Conservation (phyloP, 2,888 invertebrate genomes). For the Anoplius nigerrimus region DNA sequence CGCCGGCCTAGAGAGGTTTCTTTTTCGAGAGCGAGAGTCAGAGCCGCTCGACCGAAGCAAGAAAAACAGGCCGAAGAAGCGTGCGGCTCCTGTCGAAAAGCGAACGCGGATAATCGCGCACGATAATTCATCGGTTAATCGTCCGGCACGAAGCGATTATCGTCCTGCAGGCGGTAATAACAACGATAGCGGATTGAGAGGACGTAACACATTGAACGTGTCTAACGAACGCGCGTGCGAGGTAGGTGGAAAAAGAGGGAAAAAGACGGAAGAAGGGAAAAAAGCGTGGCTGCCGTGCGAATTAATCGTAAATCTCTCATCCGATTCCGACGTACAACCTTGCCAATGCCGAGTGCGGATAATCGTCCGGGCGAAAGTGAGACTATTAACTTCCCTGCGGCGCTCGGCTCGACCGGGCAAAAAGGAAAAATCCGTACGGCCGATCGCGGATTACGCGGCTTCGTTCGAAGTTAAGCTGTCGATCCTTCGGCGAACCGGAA, state of each 20-base stretch:
- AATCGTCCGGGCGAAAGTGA: constrained; percentile 33
- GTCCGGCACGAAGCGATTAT: constrained; percentile 20
- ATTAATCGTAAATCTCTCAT: constrained; percentile 35
- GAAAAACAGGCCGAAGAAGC: not conserved
- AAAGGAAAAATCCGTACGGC: constrained; percentile 3
- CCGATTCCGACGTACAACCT: constrained; percentile 22
- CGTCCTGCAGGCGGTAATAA: constrained; percentile 19
- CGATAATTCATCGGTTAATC: constrained; percentile 23
- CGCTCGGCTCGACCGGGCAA: not conserved
- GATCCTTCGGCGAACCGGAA: constrained; percentile 35
- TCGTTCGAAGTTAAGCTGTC: no score
- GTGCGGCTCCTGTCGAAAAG: not conserved
- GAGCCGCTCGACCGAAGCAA: not conserved
- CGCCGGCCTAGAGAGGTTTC: no score
- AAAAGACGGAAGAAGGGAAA: not conserved
- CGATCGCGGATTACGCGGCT: no score
- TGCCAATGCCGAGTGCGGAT: constrained; percentile 23
- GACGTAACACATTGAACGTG: constrained; percentile 22
- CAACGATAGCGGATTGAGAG: constrained; percentile 13
- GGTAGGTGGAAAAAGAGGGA: not conserved
- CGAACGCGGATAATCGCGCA: not conserved
- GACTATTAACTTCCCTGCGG: constrained; percentile 7
- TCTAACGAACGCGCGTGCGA: not conserved
- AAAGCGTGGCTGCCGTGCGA: constrained; percentile 10
- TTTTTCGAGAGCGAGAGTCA: not conserved